Conservation (phyloP, 2,113 vertebrate genomes). For the Stigmatopora argus region DNA sequence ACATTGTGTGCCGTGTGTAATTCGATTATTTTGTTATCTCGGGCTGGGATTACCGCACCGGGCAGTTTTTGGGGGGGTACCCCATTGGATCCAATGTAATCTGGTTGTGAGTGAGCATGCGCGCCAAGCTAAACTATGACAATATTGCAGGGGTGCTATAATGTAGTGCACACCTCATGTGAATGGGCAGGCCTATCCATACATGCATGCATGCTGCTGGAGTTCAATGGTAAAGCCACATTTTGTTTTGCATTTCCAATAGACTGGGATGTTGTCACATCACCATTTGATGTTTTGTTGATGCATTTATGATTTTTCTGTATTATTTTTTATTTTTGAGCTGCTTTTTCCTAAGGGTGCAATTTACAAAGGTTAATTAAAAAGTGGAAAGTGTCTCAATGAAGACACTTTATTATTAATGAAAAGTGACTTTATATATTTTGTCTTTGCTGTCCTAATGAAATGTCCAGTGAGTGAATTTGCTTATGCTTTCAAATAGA, state of each 20-base stretch:
- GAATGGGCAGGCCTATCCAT: constrained; percentile 32
- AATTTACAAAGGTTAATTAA: no score
- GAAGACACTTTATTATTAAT: neutral
- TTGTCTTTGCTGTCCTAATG: neutral
- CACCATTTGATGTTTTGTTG: no score
- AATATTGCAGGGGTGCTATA: constrained; percentile 38
- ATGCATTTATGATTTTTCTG: no score
- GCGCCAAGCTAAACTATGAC: constrained; percentile 54
- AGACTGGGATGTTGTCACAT: neutral
- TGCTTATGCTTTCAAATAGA: neutral
- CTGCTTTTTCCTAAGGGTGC: no score
- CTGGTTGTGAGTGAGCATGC: constrained; percentile 60
- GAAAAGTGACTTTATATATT: neutral
- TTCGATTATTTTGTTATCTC: constrained; percentile 51
- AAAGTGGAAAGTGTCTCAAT: no score
- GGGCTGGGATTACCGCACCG: constrained; percentile 55
- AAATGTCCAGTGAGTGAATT: neutral
- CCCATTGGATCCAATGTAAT: constrained; percentile 57
- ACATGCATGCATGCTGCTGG: constrained; percentile 36
- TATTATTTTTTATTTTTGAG: no score
- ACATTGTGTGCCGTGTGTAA: constrained; percentile 16
- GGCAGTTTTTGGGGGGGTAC: constrained; percentile 35
- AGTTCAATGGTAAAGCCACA: constrained; percentile 12
- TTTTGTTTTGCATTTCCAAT: neutral
- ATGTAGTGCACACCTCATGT: constrained; percentile 37